Evolutionary conservation across 2,888 invertebrate species (phyloP).

Genomic region (Ectropis crepuscularia): DNA sequence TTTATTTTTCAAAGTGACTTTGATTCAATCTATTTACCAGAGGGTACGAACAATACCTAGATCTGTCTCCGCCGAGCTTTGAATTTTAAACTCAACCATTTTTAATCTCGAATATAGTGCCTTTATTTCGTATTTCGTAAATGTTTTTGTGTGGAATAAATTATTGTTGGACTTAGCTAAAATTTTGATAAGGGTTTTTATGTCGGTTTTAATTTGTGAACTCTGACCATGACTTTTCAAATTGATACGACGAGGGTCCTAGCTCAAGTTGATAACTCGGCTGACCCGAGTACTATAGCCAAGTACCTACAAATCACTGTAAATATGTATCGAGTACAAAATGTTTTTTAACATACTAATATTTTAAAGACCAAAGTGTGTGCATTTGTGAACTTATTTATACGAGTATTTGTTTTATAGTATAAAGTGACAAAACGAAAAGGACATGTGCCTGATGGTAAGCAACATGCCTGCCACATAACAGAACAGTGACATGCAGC

Average conservation of each 20-base stretch:
- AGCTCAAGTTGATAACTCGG: too few species aligned
- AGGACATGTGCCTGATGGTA: too few species aligned
- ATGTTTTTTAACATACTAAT: too few species aligned
- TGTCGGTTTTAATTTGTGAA: background rate
- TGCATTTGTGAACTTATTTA: too few species aligned
- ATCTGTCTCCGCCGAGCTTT: slow-evolving; percentile 33
- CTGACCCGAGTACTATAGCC: background rate
- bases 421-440: too few species aligned
- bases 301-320: too few species aligned
- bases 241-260: background rate
- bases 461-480: too few species aligned
- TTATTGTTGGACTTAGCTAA: slow-evolving; percentile 1
- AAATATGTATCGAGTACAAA: too few species aligned
- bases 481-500: too few species aligned
- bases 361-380: too few species aligned
- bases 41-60: slow-evolving; percentile 47
- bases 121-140: slow-evolving; percentile 13
- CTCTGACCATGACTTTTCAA: background rate
- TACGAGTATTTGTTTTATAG: too few species aligned
- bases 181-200: slow-evolving; percentile 1
- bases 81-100: slow-evolving; percentile 30
- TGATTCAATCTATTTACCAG: slow-evolving; percentile 66
- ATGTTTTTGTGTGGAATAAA: slow-evolving; percentile 11
- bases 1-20: slow-evolving; percentile 70
- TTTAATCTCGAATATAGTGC: slow-evolving; percentile 32